phyloP scores from a whole-genome alignment of 2,888 invertebrate species.

The Dicranocentrus wangi region DNA sequence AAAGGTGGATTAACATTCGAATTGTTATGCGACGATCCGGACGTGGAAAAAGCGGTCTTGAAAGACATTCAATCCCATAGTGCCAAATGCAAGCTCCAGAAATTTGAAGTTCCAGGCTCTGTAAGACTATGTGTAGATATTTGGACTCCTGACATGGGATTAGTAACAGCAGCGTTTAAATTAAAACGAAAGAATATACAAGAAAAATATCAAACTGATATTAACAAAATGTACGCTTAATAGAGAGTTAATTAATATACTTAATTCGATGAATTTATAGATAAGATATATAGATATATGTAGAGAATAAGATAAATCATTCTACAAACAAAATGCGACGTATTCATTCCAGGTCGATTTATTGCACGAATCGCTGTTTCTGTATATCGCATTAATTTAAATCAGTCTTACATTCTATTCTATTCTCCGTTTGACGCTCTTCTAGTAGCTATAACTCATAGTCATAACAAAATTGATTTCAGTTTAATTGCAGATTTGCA shows the following conservation, averaged over 20 bases:
- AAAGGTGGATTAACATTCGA: constrained; percentile 80
- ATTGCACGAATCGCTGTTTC: too few species aligned
- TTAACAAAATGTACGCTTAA: constrained; percentile 90
- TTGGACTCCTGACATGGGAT: constrained; percentile 94
- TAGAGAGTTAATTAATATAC: neutral
- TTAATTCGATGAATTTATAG: neutral
- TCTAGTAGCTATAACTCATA: too few species aligned
- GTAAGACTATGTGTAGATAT: constrained; percentile 91
- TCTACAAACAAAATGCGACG: too few species aligned
- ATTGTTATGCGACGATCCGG: constrained; percentile 83
- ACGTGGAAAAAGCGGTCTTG: constrained; percentile 86
- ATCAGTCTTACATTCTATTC: too few species aligned
- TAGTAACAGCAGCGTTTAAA: constrained; percentile 97
- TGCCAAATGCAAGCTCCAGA: constrained; percentile 84
- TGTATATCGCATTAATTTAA: too few species aligned
- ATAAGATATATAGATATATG: too few species aligned
- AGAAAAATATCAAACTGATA: constrained; percentile 92
- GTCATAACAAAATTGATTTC: too few species aligned
- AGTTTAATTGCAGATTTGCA: too few species aligned
- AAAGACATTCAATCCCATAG: constrained; percentile 89
- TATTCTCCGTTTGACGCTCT: too few species aligned
- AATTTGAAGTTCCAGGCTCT: constrained; percentile 93
- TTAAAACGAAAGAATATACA: constrained; percentile 97
- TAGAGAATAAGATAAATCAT: too few species aligned
- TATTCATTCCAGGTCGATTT: too few species aligned